Conservation (phyloP, 2,113 vertebrate species). For the Otis tarda region DNA sequence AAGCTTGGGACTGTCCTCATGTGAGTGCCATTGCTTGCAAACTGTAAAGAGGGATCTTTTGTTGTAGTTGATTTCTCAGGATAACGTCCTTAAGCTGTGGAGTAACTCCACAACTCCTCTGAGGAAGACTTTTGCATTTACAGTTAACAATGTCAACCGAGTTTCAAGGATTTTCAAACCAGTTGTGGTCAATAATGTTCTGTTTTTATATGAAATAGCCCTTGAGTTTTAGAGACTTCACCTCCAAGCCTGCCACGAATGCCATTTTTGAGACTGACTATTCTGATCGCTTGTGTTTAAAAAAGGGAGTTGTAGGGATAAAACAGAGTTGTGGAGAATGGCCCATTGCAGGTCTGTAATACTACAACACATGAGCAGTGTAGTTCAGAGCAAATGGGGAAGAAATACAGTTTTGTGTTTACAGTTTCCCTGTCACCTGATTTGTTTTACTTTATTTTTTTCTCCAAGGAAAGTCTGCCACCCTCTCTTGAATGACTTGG, state of each 20-base stretch:
- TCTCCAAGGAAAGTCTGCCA: neutral
- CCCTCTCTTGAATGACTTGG: neutral
- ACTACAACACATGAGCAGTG: neutral
- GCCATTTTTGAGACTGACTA: neutral
- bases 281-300: neutral
- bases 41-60: neutral
- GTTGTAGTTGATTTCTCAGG: neutral
- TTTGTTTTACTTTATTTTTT: neutral
- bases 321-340: neutral
- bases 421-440: neutral
- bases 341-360: neutral
- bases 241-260: neutral
- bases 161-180: neutral
- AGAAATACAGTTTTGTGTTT: neutral
- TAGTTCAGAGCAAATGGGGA: neutral
- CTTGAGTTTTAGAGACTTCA: neutral
- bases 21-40: neutral
- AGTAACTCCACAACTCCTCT: neutral
- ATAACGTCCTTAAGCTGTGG: neutral
- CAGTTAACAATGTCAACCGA: neutral
- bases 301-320: neutral
- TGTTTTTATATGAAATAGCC: neutral
- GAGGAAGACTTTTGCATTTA: neutral
- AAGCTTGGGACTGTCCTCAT: neutral
- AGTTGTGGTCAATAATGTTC: neutral